Evolutionary conservation across 1,140 invertebrate species (phyloP).

Genomic region (Arion vulgaris): DNA sequence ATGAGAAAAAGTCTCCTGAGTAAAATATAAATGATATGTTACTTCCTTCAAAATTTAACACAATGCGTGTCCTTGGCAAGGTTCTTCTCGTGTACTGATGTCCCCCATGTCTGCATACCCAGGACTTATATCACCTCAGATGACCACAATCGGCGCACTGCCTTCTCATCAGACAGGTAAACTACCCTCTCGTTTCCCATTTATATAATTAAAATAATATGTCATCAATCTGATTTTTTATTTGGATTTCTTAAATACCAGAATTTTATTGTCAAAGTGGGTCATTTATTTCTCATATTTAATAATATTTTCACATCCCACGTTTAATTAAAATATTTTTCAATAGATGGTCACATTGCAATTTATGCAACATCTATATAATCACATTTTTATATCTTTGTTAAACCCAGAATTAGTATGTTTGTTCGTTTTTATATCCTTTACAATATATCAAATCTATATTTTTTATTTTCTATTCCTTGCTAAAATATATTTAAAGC

Average conservation of each 20-base stretch:
- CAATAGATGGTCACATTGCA: too few relatives aligned
- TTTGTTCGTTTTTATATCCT: not conserved
- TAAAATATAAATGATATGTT: not conserved
- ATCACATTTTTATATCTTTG: too few relatives aligned
- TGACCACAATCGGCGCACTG: constrained; percentile 13
- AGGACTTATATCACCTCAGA: constrained; percentile 26
- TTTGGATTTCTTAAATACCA: not conserved
- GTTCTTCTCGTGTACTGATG: constrained; percentile 33
- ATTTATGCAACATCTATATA: too few relatives aligned
- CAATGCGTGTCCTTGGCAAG: constrained; percentile 20
- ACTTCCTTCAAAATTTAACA: not conserved
- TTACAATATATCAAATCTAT: not conserved
- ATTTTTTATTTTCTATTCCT: not conserved
- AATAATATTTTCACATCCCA: too few relatives aligned
- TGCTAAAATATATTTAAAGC: not conserved
- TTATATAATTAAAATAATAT: not conserved
- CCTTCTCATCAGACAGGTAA: constrained; percentile 39
- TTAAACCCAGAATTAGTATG: too few relatives aligned
- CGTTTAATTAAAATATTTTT: too few relatives aligned
- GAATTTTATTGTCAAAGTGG: too few relatives aligned
- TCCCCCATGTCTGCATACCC: constrained; percentile 28
- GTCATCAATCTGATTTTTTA: not conserved
- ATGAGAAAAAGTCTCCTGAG: too few relatives aligned
- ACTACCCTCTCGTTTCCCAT: not conserved
- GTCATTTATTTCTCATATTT: too few relatives aligned